These are phyloP conservation scores for Tribolium castaneum DNA, from an alignment of 1,140 invertebrate genomes.

Conservation along the genomic window DNA sequence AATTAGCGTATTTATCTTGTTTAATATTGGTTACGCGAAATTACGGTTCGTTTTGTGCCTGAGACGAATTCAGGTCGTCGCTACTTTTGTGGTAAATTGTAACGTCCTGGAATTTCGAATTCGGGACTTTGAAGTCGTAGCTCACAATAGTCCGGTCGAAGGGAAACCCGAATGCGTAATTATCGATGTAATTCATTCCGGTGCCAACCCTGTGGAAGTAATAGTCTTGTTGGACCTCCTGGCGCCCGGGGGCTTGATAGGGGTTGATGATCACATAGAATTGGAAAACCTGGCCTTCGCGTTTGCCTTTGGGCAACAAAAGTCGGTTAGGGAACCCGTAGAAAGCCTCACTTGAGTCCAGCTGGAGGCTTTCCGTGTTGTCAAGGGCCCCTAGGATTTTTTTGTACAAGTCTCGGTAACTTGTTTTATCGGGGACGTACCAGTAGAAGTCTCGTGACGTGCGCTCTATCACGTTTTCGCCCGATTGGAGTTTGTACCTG, in stretches of 20 bases:
- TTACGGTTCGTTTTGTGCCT: conserved; percentile 17
- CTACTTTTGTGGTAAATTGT: conserved; percentile 68
- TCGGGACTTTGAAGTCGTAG: conserved; percentile 67
- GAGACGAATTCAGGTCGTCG: conserved; percentile 2
- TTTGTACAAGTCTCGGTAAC: conserved; percentile 70
- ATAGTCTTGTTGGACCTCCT: conserved; percentile 33
- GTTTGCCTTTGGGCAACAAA: conserved; percentile 74
- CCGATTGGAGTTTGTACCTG: conserved; percentile 70
- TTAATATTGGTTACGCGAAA: background rate
- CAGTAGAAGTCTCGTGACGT: conserved; percentile 74
- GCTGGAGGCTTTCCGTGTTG: conserved; percentile 64
- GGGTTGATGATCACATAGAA: conserved; percentile 74
- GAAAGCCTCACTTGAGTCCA: conserved; percentile 57
- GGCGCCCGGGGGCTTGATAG: conserved; percentile 17
- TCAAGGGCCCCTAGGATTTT: conserved; percentile 68
- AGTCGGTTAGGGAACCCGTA: conserved; percentile 44
- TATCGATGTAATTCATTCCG: conserved; percentile 61
- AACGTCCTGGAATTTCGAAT: conserved; percentile 72
- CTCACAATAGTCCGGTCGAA: conserved; percentile 70
- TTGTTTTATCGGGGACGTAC: conserved; percentile 72
- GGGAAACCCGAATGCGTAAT: conserved; percentile 74
- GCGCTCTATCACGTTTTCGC: conserved; percentile 75
- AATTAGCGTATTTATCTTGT: too few relatives aligned
- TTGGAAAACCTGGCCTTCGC: conserved; percentile 72
- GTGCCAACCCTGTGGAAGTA: conserved; percentile 62